Conservation (phyloP, 2,113 vertebrate species). For the Tor tambroides region DNA sequence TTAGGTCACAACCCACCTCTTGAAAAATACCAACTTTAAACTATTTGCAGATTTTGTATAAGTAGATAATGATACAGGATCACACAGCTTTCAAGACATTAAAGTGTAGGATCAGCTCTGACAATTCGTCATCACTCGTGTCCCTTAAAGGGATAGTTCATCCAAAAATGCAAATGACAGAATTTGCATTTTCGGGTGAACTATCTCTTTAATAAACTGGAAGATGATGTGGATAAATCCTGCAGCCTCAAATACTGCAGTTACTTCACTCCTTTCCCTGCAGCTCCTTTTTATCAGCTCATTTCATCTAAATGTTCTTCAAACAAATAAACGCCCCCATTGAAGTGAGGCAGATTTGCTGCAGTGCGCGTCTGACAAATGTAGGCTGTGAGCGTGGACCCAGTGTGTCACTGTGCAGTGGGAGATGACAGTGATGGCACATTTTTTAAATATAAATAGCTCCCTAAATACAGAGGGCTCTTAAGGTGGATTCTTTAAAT, state of each 20-base stretch:
- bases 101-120: neutral
- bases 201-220: neutral
- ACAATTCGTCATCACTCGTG: neutral
- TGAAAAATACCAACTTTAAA: neutral
- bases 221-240: neutral
- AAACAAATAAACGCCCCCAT: constrained; percentile 40
- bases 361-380: constrained; percentile 50
- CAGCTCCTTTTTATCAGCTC: constrained; percentile 30
- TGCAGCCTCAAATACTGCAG: neutral
- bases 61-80: neutral
- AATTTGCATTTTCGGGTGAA: neutral
- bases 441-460: constrained; percentile 51
- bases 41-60: neutral
- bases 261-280: neutral
- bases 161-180: neutral
- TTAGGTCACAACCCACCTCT: neutral
- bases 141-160: neutral
- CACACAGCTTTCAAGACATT: neutral
- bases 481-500: constrained; percentile 53
- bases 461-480: constrained; percentile 43
- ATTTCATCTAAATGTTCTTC: neutral
- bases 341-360: constrained; percentile 32
- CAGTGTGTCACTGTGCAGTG: constrained; percentile 38
- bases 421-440: constrained; percentile 45
- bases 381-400: constrained; percentile 24